These are phyloP conservation scores for Charina bottae DNA, from an alignment of 2,113 vertebrate genomes.

Conservation along the genomic window DNA sequence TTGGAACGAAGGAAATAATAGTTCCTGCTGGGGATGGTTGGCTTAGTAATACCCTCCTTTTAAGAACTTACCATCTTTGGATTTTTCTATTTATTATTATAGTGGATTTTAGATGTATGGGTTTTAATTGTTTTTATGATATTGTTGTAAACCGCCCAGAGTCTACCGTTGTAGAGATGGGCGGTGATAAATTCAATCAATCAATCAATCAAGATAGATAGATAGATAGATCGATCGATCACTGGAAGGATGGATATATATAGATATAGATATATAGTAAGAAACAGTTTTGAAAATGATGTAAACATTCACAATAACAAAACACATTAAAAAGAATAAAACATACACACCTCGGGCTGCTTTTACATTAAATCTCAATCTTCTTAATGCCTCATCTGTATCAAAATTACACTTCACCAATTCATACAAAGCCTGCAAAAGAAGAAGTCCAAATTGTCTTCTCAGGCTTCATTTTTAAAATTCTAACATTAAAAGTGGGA, in stretches of 20 bases:
- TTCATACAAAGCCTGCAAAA: conserved; percentile 90
- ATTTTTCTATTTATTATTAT: no score
- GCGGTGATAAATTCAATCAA: no score
- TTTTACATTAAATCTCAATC: conserved; percentile 92
- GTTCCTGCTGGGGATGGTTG: no score
- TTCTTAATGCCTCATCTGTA: conserved; percentile 91
- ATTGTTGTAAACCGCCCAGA: no score
- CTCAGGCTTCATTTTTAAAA: not conserved
- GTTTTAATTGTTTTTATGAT: no score
- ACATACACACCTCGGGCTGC: conserved; percentile 87
- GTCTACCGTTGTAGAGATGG: no score
- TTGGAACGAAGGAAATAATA: no score
- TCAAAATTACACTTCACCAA: conserved; percentile 97
- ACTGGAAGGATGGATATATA: not conserved
- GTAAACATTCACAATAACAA: not conserved
- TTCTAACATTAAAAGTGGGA: not conserved
- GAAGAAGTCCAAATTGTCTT: not conserved
- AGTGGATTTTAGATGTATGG: no score
- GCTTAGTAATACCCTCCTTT: no score
- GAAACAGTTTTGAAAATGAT: not conserved
- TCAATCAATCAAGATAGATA: no score
- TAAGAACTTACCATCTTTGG: no score
- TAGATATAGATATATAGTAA: not conserved
- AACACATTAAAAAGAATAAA: rapidly evolving
- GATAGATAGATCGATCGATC: no score